Percentiles rank a stretch among this genome's conserved stretches.
Evolutionary conservation across 37 sponge, comb jelly and placozoan species (phyloP).

Genomic region (Bolinopsis microptera): DNA sequence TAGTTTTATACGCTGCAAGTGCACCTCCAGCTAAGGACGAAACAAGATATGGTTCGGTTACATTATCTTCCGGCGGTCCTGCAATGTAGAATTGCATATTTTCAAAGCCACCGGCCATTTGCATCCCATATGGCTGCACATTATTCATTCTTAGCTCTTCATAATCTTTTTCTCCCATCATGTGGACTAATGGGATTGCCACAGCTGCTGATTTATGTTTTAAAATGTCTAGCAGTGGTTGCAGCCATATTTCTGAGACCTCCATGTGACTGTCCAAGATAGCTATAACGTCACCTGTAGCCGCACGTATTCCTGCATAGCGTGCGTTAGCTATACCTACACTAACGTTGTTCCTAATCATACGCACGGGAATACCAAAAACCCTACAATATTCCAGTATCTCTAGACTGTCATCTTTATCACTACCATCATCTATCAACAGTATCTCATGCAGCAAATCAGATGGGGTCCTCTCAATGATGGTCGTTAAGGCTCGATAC

Average conservation of each 20-base stretch:
- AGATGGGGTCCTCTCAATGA: background rate
- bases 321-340: background rate
- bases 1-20: background rate
- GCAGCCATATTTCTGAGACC: background rate
- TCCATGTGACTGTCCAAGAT: constrained; percentile 6
- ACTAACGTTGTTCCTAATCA: background rate
- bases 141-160: background rate
- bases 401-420: background rate
- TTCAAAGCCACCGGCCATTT: background rate
- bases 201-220: background rate
- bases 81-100: background rate
- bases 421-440: constrained; percentile 11
- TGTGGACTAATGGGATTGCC: background rate
- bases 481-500: background rate
- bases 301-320: background rate
- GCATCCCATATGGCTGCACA: background rate
- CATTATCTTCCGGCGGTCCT: background rate
- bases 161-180: background rate
- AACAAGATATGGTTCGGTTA: background rate
- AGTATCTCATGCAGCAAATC: background rate
- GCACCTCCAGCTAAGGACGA: background rate
- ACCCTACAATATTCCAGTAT: background rate
- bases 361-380: background rate
- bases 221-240: background rate
- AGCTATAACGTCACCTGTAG: background rate